phyloP scores from a whole-genome alignment of 35 echinoderm and acorn worm species.

The Amphiura filiformis region DNA sequence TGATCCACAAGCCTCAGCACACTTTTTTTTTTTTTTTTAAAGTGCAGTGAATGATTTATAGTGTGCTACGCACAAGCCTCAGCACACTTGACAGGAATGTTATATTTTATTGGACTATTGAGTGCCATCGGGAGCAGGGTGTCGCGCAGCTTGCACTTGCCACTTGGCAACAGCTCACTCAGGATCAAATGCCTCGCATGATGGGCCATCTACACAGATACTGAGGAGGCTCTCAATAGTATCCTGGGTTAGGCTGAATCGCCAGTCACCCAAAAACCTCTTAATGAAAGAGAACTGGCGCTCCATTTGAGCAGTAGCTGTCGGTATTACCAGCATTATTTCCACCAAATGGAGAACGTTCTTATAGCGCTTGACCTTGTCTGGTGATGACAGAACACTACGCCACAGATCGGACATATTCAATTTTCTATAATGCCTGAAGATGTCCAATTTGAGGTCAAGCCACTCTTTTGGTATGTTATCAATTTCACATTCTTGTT shows the following conservation, averaged over 20 bases:
- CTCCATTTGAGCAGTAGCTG: conserved; percentile 44
- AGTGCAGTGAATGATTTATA: too few species aligned
- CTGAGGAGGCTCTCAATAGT: conserved; percentile 41
- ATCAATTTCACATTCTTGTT: neutral
- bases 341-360: conserved; percentile 28
- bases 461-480: neutral
- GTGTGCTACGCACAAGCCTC: too few species aligned
- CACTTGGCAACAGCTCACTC: conserved; percentile 32
- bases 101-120: too few species aligned
- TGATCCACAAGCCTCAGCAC: too few species aligned
- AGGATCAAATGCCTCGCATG: conserved; percentile 22
- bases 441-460: neutral
- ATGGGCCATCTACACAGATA: conserved; percentile 46
- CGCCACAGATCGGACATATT: neutral
- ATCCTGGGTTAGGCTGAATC: conserved; percentile 10
- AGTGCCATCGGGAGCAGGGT: too few species aligned
- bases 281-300: conserved; percentile 46
- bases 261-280: conserved; percentile 51
- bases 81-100: too few species aligned
- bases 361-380: neutral
- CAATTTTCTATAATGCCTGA: neutral
- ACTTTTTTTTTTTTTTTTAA: too few species aligned
- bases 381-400: neutral
- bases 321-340: conserved; percentile 43
- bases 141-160: neutral